Evolutionary conservation across 2,113 vertebrate genomes (phyloP), one percentile per base, ranked within the genome.

Genomic region (Plecotus auritus): DNA sequence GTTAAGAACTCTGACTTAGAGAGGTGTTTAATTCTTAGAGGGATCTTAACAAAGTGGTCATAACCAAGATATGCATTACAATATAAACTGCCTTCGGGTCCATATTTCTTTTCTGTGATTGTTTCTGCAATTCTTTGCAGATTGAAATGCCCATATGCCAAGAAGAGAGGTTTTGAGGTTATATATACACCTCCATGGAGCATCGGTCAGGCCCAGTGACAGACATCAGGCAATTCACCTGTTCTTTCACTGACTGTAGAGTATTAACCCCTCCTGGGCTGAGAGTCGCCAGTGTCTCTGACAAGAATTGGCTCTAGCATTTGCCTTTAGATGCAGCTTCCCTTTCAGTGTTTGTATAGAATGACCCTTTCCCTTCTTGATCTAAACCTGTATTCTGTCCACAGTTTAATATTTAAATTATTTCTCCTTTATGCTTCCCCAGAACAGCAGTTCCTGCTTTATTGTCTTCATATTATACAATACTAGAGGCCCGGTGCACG

Each of bases 351-450:
- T 93, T 80, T 93, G 14, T 81, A 13, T 37, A 37, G 69, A 78
- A 54, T 89, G 67, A 67, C 26, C 12, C 30, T 76, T 3, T 73
- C 10, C 49, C 28, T 2, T 74, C 82, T 84, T 77, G 73, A 59
- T 76, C 73, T 80, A 88, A 86, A 86, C n/a, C 49, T 96, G n/a
- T 30, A 26, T 85, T 85, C 37, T 95, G 91, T 78, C 87, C 70
- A 26, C 51, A 93, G 17, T 85, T 87, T 28, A 80, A 1, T 87
- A 54, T 90, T 89, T 94, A 83, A 94, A 83, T 78, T 49, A 56
- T 87, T 94, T 95, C n/a, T 87, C 42, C 30, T 59, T 76, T 90
- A 22, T 85, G 17, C 10, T 82, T 77, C 35, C 47, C 90, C 18
- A 5, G 90, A 92, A 83, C 45, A 86, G 35, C 49, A 80, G 1